phyloP scores from a whole-genome alignment of 2,113 vertebrate species.

The Scomber colias region DNA sequence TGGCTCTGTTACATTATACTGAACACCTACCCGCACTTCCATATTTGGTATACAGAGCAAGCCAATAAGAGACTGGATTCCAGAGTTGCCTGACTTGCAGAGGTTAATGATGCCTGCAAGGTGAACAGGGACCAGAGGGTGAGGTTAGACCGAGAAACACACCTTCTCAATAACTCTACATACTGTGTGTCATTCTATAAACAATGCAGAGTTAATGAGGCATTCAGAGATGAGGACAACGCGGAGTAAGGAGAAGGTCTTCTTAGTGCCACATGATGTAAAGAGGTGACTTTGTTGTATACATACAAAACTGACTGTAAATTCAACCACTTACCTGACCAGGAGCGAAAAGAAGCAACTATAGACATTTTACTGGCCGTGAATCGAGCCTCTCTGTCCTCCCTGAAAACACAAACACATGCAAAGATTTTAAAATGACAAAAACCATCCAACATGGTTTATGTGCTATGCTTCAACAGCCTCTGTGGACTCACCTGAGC shows the following conservation, averaged over 20 bases:
- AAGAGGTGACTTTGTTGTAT: no score
- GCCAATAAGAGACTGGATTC: constrained; percentile 40
- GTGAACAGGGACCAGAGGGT: not conserved
- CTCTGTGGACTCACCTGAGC: constrained; percentile 87
- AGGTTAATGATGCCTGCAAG: constrained; percentile 41
- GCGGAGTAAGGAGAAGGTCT: no score
- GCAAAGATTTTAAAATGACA: not conserved
- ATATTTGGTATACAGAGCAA: constrained; percentile 41
- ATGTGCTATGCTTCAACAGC: not conserved
- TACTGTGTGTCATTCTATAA: not conserved
- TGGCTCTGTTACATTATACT: not conserved
- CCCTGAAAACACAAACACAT: constrained; percentile 4
- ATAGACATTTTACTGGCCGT: constrained; percentile 45
- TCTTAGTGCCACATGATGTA: not conserved
- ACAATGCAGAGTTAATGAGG: not conserved
- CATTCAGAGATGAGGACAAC: no score
- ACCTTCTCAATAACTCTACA: not conserved
- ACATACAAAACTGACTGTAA: not conserved
- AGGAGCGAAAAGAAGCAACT: constrained; percentile 41
- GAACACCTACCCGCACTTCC: constrained; percentile 30
- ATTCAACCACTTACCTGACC: constrained; percentile 28
- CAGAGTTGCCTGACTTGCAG: constrained; percentile 38
- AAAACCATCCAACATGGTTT: not conserved
- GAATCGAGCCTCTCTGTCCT: constrained; percentile 38
- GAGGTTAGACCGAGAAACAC: not conserved